A percentile compares a stretch with the other conserved stretches of the same genome.
phyloP scores from a whole-genome alignment of 2,113 vertebrate genomes.

The Tychaedon coryphoeus region DNA sequence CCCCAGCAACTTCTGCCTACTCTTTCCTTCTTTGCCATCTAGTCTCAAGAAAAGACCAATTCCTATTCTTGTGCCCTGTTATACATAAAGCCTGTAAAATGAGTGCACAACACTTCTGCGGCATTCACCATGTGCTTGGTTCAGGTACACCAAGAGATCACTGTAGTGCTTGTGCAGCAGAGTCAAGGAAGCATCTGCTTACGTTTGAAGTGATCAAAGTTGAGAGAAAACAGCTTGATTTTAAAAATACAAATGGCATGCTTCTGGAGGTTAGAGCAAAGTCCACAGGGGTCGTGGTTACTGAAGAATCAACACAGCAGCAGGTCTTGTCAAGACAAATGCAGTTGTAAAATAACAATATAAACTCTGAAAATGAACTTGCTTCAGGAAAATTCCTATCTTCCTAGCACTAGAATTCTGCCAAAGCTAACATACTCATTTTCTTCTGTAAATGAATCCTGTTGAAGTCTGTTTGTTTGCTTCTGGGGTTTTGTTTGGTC shows the following conservation, averaged over 20 bases:
- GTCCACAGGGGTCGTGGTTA: background rate
- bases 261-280: background rate
- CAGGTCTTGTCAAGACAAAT: background rate
- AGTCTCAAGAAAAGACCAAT: background rate
- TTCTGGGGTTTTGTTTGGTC: background rate
- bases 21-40: background rate
- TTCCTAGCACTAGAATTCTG: background rate
- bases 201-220: background rate
- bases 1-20: background rate
- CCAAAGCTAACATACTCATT: background rate
- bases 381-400: background rate
- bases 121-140: background rate
- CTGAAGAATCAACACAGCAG: background rate
- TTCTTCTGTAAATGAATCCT: background rate
- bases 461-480: background rate
- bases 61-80: background rate
- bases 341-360: background rate
- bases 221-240: background rate
- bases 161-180: background rate
- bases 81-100: background rate
- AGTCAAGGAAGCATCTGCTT: background rate
- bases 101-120: background rate
- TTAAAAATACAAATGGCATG: background rate
- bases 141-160: background rate
- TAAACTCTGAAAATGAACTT: background rate